Base-by-base conservation (phyloP, 2,888 invertebrate species). In the Diarsia brunnea region DNA sequence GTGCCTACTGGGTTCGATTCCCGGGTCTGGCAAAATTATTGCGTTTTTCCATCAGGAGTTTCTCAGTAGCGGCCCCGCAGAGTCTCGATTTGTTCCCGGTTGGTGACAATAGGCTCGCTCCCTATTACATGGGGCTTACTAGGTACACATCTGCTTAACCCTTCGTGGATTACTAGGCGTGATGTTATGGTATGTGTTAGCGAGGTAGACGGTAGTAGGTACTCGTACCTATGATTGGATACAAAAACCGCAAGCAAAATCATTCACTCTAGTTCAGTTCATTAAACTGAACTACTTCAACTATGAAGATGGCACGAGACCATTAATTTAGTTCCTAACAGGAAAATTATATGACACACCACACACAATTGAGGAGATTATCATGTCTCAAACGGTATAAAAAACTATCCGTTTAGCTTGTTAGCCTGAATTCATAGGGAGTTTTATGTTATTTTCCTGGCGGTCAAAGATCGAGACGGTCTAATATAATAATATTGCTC, bases 321-420 rank as follows among this genome's bases (percentile, higher is more conserved):
- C 45, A 84, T 73, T 73, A 60, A 73, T 72, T 78, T 60, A 45
- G 51, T 58, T 58, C 65, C 64, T 73, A 79, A 82, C 71, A 84
- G 75, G 84, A 79, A 73, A 82, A 82, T 75, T 78, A 45, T 70
- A 51, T 69, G 81, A 72, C 78, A 64, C 49, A 63, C 24, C 77
- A 64, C 43, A 63, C 24, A 47, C 81, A 81, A 81, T 84, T 81
- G 84, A 69, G 80, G 55, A 73, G 77, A 73, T 80, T 73, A 80
- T 80, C 73, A 70, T 73, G 71, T 71, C 73, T 84, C 31, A n/a
- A 71, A 73, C 45, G 45, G 16, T 51, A 76, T 80, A 75, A 76
- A 82, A 73, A 68, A 72, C 8, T 63, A 75, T 21, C 61, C 24
- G 53, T 53, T 75, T 68, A 60, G 66, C 73, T 84, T 80, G 67